These are phyloP conservation scores for Hemicentrotus pulcherrimus DNA, from an alignment of 35 echinoderm and acorn worm genomes.

Conservation along the genomic window DNA sequence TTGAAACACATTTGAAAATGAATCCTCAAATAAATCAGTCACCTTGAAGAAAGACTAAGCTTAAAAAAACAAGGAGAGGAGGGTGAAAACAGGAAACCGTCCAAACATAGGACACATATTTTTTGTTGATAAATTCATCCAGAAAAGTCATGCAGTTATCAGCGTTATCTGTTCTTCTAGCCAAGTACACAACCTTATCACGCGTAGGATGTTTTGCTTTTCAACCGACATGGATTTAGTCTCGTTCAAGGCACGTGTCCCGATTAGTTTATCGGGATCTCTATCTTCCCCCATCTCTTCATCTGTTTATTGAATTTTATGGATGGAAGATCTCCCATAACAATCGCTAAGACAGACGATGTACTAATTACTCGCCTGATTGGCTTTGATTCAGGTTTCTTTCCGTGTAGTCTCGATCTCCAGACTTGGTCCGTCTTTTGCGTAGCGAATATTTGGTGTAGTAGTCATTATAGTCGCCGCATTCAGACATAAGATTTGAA, in stretches of 20 bases:
- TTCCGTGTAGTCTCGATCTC: not conserved
- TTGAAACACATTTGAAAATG: not conserved
- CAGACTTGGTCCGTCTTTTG: not conserved
- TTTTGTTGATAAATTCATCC: slow-evolving; percentile 14
- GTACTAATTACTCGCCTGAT: slow-evolving; percentile 28
- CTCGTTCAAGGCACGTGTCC: slow-evolving; percentile 31
- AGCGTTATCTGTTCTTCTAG: not conserved
- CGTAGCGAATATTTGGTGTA: too few species aligned
- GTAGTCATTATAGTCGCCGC: too few species aligned
- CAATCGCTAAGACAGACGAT: not conserved
- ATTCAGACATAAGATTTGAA: too few species aligned
- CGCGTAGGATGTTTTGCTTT: slow-evolving; percentile 14
- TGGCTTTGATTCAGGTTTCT: not conserved
- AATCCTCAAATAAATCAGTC: not conserved
- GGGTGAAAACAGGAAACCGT: not conserved
- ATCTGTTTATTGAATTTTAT: slow-evolving; percentile 24
- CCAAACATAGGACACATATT: not conserved
- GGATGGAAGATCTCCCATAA: not conserved
- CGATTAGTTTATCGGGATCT: not conserved
- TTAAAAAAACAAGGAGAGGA: not conserved
- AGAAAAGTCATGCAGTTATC: not conserved
- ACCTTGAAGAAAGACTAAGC: not conserved
- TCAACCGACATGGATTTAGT: not conserved
- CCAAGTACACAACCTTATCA: not conserved
- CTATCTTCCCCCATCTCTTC: not conserved